A percentile compares a stretch with the other conserved stretches of the same genome.
Evolutionary conservation across 2,797 vertebrate species (phyloP).

Genomic region (Carapus acus): DNA sequence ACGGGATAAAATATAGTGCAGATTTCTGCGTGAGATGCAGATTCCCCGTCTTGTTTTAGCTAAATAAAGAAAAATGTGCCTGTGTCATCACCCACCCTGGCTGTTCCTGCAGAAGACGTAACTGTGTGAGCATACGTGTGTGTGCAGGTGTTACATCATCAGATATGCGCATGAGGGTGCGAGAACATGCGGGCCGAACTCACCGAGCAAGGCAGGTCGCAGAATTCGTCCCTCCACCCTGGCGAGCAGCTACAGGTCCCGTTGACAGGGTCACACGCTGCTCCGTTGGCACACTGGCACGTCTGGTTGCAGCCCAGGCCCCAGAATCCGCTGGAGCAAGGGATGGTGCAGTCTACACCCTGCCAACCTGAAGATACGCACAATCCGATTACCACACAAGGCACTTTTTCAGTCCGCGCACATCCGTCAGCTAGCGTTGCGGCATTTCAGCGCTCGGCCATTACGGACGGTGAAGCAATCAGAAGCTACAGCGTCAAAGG

Average conservation of each 20-base stretch:
- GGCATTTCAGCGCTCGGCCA: too few species aligned
- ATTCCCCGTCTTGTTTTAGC: not conserved
- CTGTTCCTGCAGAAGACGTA: not conserved
- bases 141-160: too few species aligned
- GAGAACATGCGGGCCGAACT: too few species aligned
- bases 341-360: constrained; percentile 85
- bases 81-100: not conserved
- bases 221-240: constrained; percentile 84
- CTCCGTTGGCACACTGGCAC: constrained; percentile 81
- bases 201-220: constrained; percentile 82
- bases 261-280: constrained; percentile 81
- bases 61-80: not conserved
- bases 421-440: too few species aligned
- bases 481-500: too few species aligned
- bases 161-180: too few species aligned
- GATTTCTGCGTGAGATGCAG: not conserved
- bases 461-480: too few species aligned
- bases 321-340: constrained; percentile 87
- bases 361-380: constrained; percentile 81
- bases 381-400: too few species aligned
- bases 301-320: constrained; percentile 86
- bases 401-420: too few species aligned
- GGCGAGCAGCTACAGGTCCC: constrained; percentile 84
- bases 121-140: not conserved
- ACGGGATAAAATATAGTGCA: not conserved